A percentile compares a stretch with the other conserved stretches of the same genome.
phyloP scores from a whole-genome alignment of 2,797 vertebrate species.

The Protonibea diacanthus region DNA sequence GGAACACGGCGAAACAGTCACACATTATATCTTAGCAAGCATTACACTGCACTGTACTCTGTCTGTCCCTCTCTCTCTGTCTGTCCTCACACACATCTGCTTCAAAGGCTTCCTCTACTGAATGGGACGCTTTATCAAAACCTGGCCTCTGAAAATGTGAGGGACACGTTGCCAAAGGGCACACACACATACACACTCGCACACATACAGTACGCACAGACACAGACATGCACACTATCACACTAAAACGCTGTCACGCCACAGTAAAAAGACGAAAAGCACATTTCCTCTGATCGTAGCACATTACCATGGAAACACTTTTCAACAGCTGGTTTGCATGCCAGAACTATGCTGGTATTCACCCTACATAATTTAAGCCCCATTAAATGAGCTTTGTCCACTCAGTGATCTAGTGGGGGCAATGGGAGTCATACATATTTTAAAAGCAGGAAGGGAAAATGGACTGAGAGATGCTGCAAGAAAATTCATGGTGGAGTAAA shows the following conservation, averaged over 20 bases:
- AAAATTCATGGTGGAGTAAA: constrained; percentile 29
- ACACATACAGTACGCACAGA: background rate
- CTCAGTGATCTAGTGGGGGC: constrained; percentile 66
- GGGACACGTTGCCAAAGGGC: constrained; percentile 64
- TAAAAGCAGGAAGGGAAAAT: constrained; percentile 37
- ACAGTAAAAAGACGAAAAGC: constrained; percentile 45
- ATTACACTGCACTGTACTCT: constrained; percentile 2
- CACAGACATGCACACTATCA: constrained; percentile 24
- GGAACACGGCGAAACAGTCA: background rate
- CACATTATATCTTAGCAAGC: background rate
- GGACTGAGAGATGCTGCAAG: constrained; percentile 21
- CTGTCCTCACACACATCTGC: constrained; percentile 24
- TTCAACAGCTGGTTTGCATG: constrained; percentile 81
- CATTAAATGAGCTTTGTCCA: constrained; percentile 75
- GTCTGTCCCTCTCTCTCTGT: background rate
- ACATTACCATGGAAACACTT: constrained; percentile 80
- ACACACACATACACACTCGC: constrained; percentile 24
- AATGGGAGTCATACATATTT: constrained; percentile 74
- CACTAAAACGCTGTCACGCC: constrained; percentile 54
- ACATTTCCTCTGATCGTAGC: constrained; percentile 47
- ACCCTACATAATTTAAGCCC: constrained; percentile 75
- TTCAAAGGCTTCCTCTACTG: constrained; percentile 64
- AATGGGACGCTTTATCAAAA: constrained; percentile 69
- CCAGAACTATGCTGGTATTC: constrained; percentile 55
- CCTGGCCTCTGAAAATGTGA: constrained; percentile 59